Base-by-base conservation (phyloP, 2,888 invertebrate species). In the Tupiocoris notatus region DNA sequence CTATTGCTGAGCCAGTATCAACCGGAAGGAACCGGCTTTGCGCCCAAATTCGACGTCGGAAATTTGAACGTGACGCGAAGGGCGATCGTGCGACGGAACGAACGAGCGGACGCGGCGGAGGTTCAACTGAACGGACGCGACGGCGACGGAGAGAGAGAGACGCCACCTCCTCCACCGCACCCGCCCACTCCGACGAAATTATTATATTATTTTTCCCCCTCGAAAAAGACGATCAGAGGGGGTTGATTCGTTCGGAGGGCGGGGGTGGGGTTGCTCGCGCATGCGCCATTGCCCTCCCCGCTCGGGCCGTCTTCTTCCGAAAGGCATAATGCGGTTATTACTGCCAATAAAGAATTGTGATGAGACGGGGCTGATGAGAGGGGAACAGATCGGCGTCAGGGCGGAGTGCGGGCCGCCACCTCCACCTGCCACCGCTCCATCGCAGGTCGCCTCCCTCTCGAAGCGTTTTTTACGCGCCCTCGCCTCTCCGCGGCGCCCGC, bases 181-280 rank as follows among this genome's bases (percentile, higher is more conserved):
- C 23, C 70, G 18, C 70, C 70, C 25, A 25, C 58, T 25, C 70
- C 61, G 70, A 58, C 70, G 58, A 70, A 70, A 70, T 70, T 70
- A 70, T 70, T 70, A 70, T 70, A 70, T 70, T 70, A 70, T 70
- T 70, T 70, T 70, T 70, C 59, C 70, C 70, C 70, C 70, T 70
- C 12, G 12, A 70, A 70, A 70, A 70, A 70, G 70, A 70, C 58
- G 70, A 70, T 70, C 70, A 70, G 70, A 24, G 70, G 39, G 70
- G 70, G 70, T 70, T 70, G 70, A 70, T 70, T 70, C n/a, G n/a
- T n/a, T n/a, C 70, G 58, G 25, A 21, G 12, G 23, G 61, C 58
- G 1, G 24, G 17, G 56, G 68, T n/a, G 59, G 70, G 59, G 39
- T 17, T 12, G n/a, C 16, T 12, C 58, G 24, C 70, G 70, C 70